These are phyloP conservation scores for Malthinus seriepunctatus DNA, from an alignment of 2,888 invertebrate species.

Conservation along the genomic window DNA sequence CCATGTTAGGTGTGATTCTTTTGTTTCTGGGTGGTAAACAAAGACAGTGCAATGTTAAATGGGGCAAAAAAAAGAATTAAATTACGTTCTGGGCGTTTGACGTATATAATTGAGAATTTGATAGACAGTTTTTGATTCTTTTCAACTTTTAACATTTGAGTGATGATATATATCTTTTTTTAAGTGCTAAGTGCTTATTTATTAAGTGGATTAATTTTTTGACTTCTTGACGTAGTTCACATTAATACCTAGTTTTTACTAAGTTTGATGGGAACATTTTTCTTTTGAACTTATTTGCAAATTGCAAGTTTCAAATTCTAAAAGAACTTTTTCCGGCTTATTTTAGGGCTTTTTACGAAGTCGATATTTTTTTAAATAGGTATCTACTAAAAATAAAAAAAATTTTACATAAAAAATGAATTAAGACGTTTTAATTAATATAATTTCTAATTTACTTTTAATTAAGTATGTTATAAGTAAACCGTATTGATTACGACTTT, in stretches of 20 bases:
- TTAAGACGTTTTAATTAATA: too few relatives aligned
- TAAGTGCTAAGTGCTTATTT: not conserved
- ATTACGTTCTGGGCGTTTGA: constrained; percentile 39
- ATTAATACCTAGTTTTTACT: not conserved
- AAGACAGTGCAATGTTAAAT: constrained; percentile 36
- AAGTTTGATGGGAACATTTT: not conserved
- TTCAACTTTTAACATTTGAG: constrained; percentile 28
- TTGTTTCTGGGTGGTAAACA: constrained; percentile 54
- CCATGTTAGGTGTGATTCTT: constrained; percentile 53
- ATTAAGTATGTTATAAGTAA: too few relatives aligned
- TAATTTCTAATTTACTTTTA: too few relatives aligned
- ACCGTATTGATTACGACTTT: too few relatives aligned
- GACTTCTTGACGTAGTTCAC: not conserved
- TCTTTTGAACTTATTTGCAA: not conserved
- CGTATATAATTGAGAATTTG: constrained; percentile 48
- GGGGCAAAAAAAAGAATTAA: constrained; percentile 24
- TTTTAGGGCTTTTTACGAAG: too few relatives aligned
- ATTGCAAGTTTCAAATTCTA: not conserved
- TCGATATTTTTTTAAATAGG: too few relatives aligned
- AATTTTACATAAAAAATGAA: too few relatives aligned
- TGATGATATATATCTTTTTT: constrained; percentile 12
- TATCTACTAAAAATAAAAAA: too few relatives aligned
- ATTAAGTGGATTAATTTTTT: not conserved
- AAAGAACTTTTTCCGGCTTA: too few relatives aligned
- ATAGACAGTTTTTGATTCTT: constrained; percentile 41